Evolutionary conservation across 2,797 vertebrate genomes (phyloP).

Genomic region (Lutjanus campechanus): DNA sequence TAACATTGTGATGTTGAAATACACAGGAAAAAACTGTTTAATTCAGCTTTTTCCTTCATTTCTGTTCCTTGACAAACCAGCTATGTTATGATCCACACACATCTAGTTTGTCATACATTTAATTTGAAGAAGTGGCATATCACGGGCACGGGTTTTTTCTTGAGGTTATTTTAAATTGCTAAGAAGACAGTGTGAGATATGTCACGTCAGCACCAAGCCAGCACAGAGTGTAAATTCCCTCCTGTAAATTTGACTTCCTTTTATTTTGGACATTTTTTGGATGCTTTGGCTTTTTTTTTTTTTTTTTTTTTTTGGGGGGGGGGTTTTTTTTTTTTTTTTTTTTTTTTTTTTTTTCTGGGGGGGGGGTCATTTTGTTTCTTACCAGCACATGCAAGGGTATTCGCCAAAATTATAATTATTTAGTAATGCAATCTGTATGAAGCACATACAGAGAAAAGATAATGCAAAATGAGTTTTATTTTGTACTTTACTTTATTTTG

Average conservation of each 20-base stretch:
- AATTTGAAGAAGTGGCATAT: neutral
- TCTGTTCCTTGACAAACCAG: neutral
- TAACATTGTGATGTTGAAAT: neutral
- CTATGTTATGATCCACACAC: neutral
- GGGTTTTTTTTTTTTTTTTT: neutral
- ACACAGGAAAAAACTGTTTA: neutral
- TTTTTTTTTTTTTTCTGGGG: no score
- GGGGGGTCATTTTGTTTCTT: neutral
- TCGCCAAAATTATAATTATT: neutral
- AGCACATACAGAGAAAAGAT: neutral
- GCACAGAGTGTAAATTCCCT: neutral
- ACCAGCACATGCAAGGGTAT: neutral
- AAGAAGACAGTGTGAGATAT: neutral
- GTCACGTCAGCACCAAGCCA: neutral
- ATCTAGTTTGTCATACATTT: neutral
- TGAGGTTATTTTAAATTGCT: neutral
- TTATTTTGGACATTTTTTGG: neutral
- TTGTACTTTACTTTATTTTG: neutral
- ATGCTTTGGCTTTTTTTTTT: neutral
- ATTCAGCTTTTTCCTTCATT: neutral
- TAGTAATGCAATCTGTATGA: neutral
- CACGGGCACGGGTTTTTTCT: neutral
- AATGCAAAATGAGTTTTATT: no score
- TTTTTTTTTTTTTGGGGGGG: no score
- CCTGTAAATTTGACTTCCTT: no score